Conservation (phyloP, 2,888 invertebrate genomes). For the Leptinotarsa tumamoca region DNA sequence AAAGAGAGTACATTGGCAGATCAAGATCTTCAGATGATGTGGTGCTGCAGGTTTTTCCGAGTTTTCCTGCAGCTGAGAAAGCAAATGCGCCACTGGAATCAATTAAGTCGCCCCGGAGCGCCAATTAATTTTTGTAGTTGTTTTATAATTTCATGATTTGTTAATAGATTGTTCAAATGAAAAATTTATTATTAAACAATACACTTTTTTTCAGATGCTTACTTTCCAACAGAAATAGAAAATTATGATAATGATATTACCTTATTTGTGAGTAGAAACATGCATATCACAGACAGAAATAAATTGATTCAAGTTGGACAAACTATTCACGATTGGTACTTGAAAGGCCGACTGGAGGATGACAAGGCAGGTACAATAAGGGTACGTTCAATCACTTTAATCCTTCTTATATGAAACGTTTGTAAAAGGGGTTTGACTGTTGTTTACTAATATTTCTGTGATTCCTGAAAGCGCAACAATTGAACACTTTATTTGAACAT, state of each 20-base stretch:
- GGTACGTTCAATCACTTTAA: background rate
- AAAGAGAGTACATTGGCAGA: too few relatives aligned
- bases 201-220: background rate
- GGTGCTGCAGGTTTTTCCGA: too few relatives aligned
- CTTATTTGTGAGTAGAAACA: slow-evolving; percentile 40
- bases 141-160: too few relatives aligned
- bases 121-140: too few relatives aligned
- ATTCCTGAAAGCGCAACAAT: too few relatives aligned
- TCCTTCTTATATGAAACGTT: background rate
- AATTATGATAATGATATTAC: slow-evolving; percentile 39
- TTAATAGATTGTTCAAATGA: too few relatives aligned
- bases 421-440: background rate
- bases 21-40: too few relatives aligned
- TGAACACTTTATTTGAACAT: too few relatives aligned
- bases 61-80: too few relatives aligned
- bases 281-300: slow-evolving; percentile 39
- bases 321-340: slow-evolving; percentile 40
- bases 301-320: slow-evolving; percentile 32
- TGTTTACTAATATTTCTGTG: too few relatives aligned
- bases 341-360: slow-evolving; percentile 10
- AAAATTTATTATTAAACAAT: background rate
- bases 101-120: too few relatives aligned
- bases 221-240: background rate
- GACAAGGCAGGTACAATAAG: background rate
- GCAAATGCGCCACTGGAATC: too few relatives aligned